These are phyloP conservation scores for Regulus satrapa DNA, from an alignment of 2,113 vertebrate genomes.

Conservation along the genomic window DNA sequence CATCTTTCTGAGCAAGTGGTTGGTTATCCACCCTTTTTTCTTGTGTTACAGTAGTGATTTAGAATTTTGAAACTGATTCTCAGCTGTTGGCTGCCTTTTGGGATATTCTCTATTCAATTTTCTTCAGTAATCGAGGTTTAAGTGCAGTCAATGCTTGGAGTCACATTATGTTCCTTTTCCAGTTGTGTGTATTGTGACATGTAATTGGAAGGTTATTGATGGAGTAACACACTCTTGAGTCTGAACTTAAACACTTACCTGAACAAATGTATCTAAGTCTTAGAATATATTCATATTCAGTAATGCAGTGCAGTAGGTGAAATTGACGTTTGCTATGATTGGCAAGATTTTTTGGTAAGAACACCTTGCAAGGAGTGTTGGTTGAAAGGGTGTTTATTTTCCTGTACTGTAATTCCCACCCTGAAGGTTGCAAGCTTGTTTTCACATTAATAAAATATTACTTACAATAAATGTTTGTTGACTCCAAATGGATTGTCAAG, in stretches of 20 bases:
- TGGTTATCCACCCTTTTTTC: neutral
- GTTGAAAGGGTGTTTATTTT: neutral
- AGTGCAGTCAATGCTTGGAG: neutral
- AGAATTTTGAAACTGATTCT: neutral
- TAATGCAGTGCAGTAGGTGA: neutral
- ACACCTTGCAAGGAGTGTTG: neutral
- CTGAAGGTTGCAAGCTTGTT: neutral
- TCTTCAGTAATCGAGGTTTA: neutral
- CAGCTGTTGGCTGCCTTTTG: neutral
- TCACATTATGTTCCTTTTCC: neutral
- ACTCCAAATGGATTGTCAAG: neutral
- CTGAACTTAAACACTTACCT: neutral
- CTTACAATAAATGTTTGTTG: neutral
- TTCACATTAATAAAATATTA: neutral
- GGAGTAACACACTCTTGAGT: neutral
- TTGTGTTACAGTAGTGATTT: neutral
- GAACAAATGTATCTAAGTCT: neutral
- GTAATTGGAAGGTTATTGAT: neutral
- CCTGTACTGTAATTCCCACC: neutral
- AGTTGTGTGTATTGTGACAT: neutral
- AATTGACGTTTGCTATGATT: neutral
- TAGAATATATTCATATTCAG: neutral
- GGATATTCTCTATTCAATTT: neutral
- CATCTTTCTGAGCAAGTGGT: neutral
- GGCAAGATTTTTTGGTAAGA: neutral